Conservation (phyloP, 2,888 invertebrate species). For the Ophion ventricosus region DNA sequence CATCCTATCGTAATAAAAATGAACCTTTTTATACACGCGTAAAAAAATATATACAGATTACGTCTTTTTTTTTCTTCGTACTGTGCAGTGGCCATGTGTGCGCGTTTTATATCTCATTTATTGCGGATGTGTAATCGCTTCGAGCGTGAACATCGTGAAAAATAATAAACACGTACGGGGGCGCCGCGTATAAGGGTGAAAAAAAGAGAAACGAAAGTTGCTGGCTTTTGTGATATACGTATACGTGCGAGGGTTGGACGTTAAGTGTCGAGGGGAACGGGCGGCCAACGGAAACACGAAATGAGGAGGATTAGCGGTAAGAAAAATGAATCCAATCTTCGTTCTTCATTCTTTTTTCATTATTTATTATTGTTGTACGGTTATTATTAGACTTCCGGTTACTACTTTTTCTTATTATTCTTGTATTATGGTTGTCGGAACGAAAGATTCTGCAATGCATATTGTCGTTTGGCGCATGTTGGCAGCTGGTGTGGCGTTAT, state of each 20-base stretch:
- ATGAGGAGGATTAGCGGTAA: constrained; percentile 82
- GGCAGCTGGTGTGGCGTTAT: constrained; percentile 35
- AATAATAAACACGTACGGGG: constrained; percentile 29
- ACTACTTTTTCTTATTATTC: not conserved
- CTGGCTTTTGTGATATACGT: constrained; percentile 41
- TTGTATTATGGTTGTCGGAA: constrained; percentile 11
- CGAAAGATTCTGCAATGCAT: constrained; percentile 46
- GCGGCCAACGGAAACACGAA: constrained; percentile 71
- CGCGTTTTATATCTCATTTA: constrained; percentile 23
- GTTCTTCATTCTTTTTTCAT: not conserved
- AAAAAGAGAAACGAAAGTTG: constrained; percentile 28
- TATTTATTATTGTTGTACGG: not conserved
- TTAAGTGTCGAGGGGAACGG: constrained; percentile 45
- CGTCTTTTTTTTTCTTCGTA: constrained; percentile 4
- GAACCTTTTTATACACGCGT: not conserved
- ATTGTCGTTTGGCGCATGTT: constrained; percentile 50
- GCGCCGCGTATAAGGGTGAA: not conserved
- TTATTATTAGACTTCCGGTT: not conserved
- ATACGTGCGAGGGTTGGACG: constrained; percentile 42
- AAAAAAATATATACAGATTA: not conserved
- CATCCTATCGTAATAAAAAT: not conserved
- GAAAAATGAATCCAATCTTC: constrained; percentile 48
- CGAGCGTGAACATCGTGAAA: constrained; percentile 21
- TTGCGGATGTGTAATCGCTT: constrained; percentile 15
- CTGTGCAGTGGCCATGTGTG: constrained; percentile 7